Base-by-base conservation (phyloP, 2,797 vertebrate genomes). In the Esox lucius region DNA sequence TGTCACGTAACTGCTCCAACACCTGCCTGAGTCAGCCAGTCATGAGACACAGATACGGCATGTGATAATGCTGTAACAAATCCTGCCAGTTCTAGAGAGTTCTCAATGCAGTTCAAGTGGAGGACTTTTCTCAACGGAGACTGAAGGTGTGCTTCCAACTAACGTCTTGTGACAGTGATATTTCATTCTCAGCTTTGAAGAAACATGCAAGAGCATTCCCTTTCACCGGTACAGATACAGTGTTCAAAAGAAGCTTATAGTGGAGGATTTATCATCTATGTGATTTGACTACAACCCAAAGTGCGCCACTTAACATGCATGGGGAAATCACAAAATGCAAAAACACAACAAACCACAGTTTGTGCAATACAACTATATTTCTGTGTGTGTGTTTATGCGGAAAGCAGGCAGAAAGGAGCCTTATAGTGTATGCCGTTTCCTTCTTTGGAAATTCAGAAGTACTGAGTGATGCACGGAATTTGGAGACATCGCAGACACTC, bases 301-400 rank as follows among this genome's bases (percentile, higher is more conserved):
- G 62, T 62, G 7, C 42, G 33, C 31, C 16, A n/a, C n/a, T 24
- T 11, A 26, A 11, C 15, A n/a, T 66, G 16, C 4, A 67, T 19
- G 33, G 4, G 15, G 19, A 39, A 67, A 39, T 39, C 7, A 19
- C 28, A 33, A 33, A 31, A 4, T 5, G 9, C 28, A n/a, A 39
- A 33, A 74, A 77, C 48, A 61, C 11, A 22, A 61, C n/a, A 77
- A 53, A 61, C 11, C n/a, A 61, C 56, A 61, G n/a, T 24, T 61
- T 24, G 65, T 68, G 3, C 56, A 24, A 22, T 19, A 16, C 16
- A 33, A 7, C 16, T 33, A 1, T 16, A 31, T 65, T 16, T 31
- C 4, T 26, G 48, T 35, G 19, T 19, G 31, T n/a, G 24, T 48
- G 72, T 66, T 24, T 17, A 22, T 48, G 75, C 8, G 17, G 59